These are phyloP conservation scores for Sebastes umbrosus DNA, from an alignment of 2,797 vertebrate species.

Conservation along the genomic window DNA sequence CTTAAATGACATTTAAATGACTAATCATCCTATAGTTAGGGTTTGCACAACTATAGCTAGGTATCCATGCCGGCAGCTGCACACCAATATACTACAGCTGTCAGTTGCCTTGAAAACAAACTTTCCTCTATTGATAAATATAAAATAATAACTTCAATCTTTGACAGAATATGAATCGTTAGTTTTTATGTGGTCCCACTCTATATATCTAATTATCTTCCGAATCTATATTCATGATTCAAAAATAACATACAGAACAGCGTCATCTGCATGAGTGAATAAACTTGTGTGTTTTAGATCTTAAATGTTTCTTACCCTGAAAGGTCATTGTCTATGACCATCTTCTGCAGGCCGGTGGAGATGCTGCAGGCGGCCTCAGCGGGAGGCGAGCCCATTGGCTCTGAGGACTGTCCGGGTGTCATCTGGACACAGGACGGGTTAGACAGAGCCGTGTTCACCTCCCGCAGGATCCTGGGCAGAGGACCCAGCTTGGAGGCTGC, in stretches of 20 bases:
- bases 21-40: neutral
- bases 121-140: neutral
- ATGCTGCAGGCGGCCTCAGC: constrained; percentile 88
- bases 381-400: constrained; percentile 85
- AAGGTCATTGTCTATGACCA: constrained; percentile 96
- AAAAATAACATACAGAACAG: neutral
- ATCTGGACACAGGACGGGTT: constrained; percentile 89
- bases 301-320: constrained; percentile 85
- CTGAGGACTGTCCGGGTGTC: constrained; percentile 69
- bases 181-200: neutral
- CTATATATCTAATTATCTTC: neutral
- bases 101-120: neutral
- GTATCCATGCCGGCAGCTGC: neutral
- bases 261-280: neutral
- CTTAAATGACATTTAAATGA: neutral
- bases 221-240: neutral
- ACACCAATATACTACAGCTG: neutral
- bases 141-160: neutral
- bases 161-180: neutral
- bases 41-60: neutral
- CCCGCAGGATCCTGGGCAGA: constrained; percentile 93
- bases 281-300: neutral
- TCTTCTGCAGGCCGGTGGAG: constrained; percentile 94
- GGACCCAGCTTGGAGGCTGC: constrained; percentile 92
- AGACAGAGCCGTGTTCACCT: constrained; percentile 90